phyloP scores from a whole-genome alignment of 2,113 vertebrate species.

The Solenodon paradoxus region DNA sequence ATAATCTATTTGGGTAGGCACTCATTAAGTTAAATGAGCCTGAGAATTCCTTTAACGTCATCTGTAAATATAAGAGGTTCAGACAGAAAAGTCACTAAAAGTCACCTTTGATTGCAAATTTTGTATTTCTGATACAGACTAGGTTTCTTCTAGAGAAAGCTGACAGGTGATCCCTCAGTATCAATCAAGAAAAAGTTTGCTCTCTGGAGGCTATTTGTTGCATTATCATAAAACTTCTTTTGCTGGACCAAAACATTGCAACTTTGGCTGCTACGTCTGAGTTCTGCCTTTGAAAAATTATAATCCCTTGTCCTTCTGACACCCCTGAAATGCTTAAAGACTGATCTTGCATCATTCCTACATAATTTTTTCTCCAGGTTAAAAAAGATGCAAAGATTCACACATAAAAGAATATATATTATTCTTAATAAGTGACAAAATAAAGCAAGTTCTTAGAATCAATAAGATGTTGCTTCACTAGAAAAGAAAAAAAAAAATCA shows the following conservation, averaged over 20 bases:
- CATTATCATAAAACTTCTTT: background rate
- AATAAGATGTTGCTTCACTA: background rate
- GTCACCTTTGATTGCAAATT: background rate
- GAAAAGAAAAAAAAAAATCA: conserved; percentile 24
- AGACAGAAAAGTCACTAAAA: background rate
- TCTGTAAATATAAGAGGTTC: background rate
- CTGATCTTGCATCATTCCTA: background rate
- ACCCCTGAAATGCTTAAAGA: background rate
- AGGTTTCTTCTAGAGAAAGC: background rate
- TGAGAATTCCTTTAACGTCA: background rate
- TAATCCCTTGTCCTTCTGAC: background rate
- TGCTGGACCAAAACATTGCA: background rate
- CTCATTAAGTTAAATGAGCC: background rate
- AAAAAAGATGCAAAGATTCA: background rate
- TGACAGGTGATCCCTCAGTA: background rate
- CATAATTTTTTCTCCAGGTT: background rate
- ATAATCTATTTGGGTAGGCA: background rate
- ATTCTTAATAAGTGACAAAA: background rate
- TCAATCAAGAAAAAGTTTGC: background rate
- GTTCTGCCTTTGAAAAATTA: background rate
- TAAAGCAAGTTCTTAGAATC: background rate
- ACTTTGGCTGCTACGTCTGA: background rate
- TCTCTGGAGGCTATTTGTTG: background rate
- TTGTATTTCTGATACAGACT: background rate
- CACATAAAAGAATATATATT: conserved; percentile 16